Percentiles rank a stretch among this genome's conserved stretches.
phyloP scores from a whole-genome alignment of 2,113 vertebrate species.

The Eublepharis macularius region DNA sequence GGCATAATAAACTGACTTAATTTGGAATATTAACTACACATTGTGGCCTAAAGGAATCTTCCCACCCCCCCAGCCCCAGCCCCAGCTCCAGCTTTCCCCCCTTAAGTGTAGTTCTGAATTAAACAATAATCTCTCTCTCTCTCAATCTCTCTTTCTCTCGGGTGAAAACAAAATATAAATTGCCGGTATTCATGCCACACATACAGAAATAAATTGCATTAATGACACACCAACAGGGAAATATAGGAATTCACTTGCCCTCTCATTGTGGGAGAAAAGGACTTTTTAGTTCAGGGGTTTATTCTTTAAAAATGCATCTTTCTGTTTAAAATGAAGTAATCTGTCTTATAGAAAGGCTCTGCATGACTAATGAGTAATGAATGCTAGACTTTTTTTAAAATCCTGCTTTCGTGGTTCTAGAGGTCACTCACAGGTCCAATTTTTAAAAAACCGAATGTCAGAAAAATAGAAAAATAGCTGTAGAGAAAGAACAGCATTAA shows the following conservation, averaged over 20 bases:
- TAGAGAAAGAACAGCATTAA: too few species aligned
- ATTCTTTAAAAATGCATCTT: conserved; percentile 54
- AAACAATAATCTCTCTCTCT: conserved; percentile 74
- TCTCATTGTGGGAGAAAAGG: conserved; percentile 63
- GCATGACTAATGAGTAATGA: background rate
- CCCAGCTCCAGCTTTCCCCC: conserved; percentile 18
- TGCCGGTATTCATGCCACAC: conserved; percentile 68
- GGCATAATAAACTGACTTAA: conserved; percentile 84
- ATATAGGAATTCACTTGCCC: conserved; percentile 67
- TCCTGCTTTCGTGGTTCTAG: too few species aligned
- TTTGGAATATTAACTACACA: conserved; percentile 85
- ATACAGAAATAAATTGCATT: conserved; percentile 61
- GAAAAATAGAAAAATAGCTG: too few species aligned
- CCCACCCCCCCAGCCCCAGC: background rate
- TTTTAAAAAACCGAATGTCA: too few species aligned
- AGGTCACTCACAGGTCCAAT: too few species aligned
- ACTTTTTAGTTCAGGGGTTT: conserved; percentile 52
- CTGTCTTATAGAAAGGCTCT: conserved; percentile 31
- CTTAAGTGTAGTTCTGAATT: conserved; percentile 84
- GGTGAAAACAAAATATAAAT: conserved; percentile 81
- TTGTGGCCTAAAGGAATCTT: conserved; percentile 83
- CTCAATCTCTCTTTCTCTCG: conserved; percentile 69
- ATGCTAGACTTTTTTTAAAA: background rate
- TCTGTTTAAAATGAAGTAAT: conserved; percentile 13
- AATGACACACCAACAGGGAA: conserved; percentile 62